phyloP scores from a whole-genome alignment of 2,113 vertebrate species.

The Amazona vittata region DNA sequence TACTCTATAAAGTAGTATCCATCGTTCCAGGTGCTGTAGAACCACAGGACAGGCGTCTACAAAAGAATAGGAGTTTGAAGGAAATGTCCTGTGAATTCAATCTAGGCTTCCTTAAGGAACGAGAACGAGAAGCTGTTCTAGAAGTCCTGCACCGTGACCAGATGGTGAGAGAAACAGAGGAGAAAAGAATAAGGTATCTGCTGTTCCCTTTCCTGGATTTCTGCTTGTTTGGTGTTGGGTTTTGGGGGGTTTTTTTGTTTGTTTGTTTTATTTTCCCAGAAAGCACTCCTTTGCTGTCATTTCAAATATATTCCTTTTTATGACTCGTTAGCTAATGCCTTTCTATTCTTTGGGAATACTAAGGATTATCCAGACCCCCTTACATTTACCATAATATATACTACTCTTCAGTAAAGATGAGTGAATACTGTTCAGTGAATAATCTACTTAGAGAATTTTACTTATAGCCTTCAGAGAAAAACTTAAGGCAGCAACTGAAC shows the following conservation, averaged over 20 bases:
- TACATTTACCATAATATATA: neutral
- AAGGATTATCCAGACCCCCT: neutral
- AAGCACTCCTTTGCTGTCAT: neutral
- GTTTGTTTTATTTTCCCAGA: neutral
- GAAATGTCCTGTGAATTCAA: slow-evolving; percentile 76
- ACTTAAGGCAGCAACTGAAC: neutral
- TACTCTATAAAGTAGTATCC: neutral
- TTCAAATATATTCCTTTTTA: neutral
- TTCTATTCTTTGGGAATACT: neutral
- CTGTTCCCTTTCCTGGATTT: neutral
- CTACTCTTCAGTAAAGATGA: neutral
- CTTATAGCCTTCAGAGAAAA: neutral
- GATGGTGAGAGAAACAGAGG: slow-evolving; percentile 79
- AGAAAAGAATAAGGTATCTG: slow-evolving; percentile 86
- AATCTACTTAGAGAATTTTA: neutral
- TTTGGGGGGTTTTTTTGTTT: no score
- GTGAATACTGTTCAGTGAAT: neutral
- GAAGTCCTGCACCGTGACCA: slow-evolving; percentile 88
- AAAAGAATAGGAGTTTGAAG: neutral
- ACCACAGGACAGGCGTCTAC: neutral
- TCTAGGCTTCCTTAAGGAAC: slow-evolving; percentile 79
- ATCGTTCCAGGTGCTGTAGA: neutral
- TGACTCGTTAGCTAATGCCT: neutral
- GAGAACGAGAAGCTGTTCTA: slow-evolving; percentile 84
- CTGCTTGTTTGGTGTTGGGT: neutral